Evolutionary conservation across 1,140 invertebrate species (phyloP).

Genomic region (Sarcophaga peregrina): DNA sequence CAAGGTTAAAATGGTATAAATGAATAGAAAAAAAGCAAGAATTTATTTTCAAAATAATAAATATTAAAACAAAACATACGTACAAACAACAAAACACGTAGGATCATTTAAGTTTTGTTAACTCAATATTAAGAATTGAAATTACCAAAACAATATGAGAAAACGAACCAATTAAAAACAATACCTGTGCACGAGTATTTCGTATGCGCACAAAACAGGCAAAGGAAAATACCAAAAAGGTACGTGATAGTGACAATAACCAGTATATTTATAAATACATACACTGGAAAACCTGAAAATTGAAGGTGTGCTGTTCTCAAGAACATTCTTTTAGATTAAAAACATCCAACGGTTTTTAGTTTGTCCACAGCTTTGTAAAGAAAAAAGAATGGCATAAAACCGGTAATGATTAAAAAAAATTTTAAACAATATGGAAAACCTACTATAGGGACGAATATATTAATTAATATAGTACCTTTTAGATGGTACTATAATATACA

Average conservation of each 20-base stretch:
- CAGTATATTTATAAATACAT: slow-evolving; percentile 2
- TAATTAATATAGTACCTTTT: neutral
- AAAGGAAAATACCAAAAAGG: neutral
- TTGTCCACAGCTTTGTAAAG: slow-evolving; percentile 55
- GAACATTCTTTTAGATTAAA: slow-evolving; percentile 44
- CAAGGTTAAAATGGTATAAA: neutral
- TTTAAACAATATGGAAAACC: neutral
- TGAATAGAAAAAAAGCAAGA: neutral
- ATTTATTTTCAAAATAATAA: neutral
- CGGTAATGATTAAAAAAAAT: neutral
- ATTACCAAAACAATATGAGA: slow-evolving; percentile 25
- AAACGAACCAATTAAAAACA: slow-evolving; percentile 30
- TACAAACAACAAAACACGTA: neutral
- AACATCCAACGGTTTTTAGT: slow-evolving; percentile 58
- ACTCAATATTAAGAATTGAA: neutral
- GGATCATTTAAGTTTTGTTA: neutral
- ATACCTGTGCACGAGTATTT: neutral
- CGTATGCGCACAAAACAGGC: neutral
- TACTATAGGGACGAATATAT: neutral
- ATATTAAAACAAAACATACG: neutral
- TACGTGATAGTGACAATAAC: neutral
- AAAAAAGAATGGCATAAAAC: neutral
- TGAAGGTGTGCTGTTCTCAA: slow-evolving; percentile 45
- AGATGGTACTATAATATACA: neutral
- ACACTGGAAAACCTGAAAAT: slow-evolving; percentile 35